Conservation (phyloP, 2,888 invertebrate genomes). For the Nomada fabriciana region DNA sequence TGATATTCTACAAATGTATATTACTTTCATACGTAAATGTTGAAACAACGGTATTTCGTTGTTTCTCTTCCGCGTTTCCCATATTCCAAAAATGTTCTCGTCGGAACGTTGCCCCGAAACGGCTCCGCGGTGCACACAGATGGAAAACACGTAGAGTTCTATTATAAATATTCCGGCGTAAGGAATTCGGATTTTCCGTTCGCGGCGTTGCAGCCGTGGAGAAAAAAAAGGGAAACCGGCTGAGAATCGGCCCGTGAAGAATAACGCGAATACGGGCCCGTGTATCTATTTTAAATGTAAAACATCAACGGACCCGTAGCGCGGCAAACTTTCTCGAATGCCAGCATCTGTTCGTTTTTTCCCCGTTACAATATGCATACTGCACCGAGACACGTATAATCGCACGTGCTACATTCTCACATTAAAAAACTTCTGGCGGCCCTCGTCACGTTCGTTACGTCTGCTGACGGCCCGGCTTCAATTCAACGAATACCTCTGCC, state of each 20-base stretch:
- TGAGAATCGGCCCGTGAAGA: conserved; percentile 35
- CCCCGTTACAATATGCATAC: conserved; percentile 67
- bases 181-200: conserved; percentile 47
- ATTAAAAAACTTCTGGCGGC: conserved; percentile 68
- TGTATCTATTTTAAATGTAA: conserved; percentile 65
- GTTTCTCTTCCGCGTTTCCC: not conserved
- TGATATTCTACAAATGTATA: not conserved
- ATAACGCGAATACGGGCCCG: conserved; percentile 50
- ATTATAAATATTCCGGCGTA: conserved; percentile 50
- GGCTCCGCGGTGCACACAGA: not conserved
- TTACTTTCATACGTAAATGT: not conserved
- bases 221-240: not conserved
- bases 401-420: conserved; percentile 71
- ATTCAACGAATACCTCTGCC: conserved; percentile 54
- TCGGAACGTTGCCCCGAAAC: not conserved
- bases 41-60: not conserved
- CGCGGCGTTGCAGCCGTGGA: conserved; percentile 13
- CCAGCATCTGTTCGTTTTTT: conserved; percentile 65
- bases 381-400: conserved; percentile 67
- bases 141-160: conserved; percentile 34
- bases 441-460: conserved; percentile 61
- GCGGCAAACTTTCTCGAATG: conserved; percentile 61
- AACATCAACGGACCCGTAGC: conserved; percentile 55
- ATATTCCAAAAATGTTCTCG: conserved; percentile 7
- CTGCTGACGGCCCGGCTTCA: conserved; percentile 27